These are phyloP conservation scores for Paradoxurus hermaphroditus DNA, from an alignment of 2,113 vertebrate genomes.

Conservation along the genomic window DNA sequence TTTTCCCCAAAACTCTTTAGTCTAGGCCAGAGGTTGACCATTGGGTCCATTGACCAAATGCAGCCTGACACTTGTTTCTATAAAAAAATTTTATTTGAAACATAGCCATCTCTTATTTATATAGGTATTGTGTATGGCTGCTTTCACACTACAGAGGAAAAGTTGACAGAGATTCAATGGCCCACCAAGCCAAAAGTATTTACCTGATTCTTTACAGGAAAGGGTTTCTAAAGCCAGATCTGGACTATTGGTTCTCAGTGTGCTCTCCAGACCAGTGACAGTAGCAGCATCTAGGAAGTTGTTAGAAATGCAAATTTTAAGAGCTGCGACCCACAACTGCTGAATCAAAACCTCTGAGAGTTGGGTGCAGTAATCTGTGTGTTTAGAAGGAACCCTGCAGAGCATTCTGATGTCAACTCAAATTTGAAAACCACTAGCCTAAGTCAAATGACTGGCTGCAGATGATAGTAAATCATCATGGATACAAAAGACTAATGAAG, in stretches of 20 bases:
- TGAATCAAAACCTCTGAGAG: neutral
- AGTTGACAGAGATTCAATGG: neutral
- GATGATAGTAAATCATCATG: neutral
- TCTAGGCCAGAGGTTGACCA: neutral
- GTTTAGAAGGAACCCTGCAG: neutral
- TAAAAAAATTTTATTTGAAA: conserved; percentile 34
- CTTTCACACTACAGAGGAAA: neutral
- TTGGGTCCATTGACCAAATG: neutral
- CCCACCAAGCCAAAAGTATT: neutral
- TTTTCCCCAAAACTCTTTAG: neutral
- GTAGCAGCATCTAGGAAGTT: neutral
- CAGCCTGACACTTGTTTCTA: neutral
- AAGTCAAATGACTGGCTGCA: neutral
- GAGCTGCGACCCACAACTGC: neutral
- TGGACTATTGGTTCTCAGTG: neutral
- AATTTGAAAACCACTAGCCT: neutral
- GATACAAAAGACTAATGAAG: neutral
- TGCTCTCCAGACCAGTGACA: neutral
- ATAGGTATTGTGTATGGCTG: neutral
- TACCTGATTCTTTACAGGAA: neutral
- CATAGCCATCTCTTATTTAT: neutral
- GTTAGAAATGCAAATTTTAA: neutral
- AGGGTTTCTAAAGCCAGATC: neutral
- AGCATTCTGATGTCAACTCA: neutral
- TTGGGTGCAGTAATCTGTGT: neutral